These are phyloP conservation scores for Apomyelois bistriatella DNA, from an alignment of 2,888 invertebrate genomes.

Conservation along the genomic window DNA sequence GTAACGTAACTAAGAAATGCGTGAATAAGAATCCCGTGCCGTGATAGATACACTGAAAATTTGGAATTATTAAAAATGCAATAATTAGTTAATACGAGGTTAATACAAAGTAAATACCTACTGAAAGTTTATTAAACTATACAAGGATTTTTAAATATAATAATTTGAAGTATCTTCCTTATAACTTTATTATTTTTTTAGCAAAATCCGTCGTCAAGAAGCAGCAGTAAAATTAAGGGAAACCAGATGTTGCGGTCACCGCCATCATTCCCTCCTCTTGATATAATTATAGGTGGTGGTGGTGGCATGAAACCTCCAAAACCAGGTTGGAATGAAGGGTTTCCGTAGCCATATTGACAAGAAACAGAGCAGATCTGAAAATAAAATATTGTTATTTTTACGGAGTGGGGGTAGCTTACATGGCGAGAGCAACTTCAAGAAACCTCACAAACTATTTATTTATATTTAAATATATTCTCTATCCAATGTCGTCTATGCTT, in stretches of 20 bases:
- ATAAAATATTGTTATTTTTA: not conserved
- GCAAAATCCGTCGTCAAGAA: slow-evolving; percentile 29
- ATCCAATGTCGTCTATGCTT: too few relatives aligned
- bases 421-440: too few relatives aligned
- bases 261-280: slow-evolving; percentile 23
- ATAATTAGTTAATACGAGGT: too few relatives aligned
- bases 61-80: too few relatives aligned
- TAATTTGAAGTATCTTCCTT: not conserved
- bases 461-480: too few relatives aligned
- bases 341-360: slow-evolving; percentile 27
- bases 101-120: too few relatives aligned
- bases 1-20: too few relatives aligned
- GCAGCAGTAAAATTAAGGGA: slow-evolving; percentile 38
- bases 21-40: too few relatives aligned
- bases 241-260: slow-evolving; percentile 36
- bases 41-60: too few relatives aligned
- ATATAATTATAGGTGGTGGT: slow-evolving; percentile 35
- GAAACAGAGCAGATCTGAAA: slow-evolving; percentile 34
- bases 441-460: too few relatives aligned
- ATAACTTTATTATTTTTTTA: not conserved
- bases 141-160: not conserved
- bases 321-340: slow-evolving; percentile 9
- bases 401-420: too few relatives aligned
- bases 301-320: slow-evolving; percentile 25
- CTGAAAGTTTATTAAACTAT: too few relatives aligned